Percentiles rank a stretch among this genome's conserved stretches.
phyloP scores from a whole-genome alignment of 2,113 vertebrate species.

The Protobothrops mucrosquamatus region DNA sequence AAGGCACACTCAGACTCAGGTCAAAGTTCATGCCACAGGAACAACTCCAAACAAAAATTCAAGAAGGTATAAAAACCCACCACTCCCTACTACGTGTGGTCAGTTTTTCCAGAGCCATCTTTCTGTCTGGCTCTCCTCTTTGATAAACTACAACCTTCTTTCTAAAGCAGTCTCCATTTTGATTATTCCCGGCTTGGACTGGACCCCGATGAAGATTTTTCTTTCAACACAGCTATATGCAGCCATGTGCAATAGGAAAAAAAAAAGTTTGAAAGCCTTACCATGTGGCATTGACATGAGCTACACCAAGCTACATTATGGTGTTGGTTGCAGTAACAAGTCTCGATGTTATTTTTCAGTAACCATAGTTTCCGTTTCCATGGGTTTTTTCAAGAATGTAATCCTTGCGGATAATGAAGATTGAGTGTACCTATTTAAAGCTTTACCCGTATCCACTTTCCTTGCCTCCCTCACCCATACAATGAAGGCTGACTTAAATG shows the following conservation, averaged over 20 bases:
- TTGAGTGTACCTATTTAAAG: neutral
- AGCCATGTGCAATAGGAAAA: neutral
- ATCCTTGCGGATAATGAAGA: neutral
- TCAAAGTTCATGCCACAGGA: no score
- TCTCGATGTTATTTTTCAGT: neutral
- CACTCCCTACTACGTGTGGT: no score
- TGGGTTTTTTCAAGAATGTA: neutral
- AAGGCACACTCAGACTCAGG: no score
- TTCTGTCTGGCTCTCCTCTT: no score
- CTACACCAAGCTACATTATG: neutral
- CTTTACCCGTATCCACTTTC: neutral
- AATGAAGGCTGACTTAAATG: neutral
- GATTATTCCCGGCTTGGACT: no score
- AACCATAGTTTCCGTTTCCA: neutral
- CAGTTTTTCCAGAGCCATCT: no score
- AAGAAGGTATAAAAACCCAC: no score
- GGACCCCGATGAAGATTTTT: no score
- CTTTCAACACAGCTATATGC: neutral
- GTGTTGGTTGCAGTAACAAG: neutral
- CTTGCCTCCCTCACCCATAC: neutral
- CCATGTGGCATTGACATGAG: neutral
- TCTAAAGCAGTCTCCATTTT: no score
- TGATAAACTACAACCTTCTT: no score
- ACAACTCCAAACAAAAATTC: no score
- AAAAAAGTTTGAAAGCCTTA: neutral